Evolutionary conservation across 2,888 invertebrate genomes (phyloP).

Genomic region (Anodontia alba): DNA sequence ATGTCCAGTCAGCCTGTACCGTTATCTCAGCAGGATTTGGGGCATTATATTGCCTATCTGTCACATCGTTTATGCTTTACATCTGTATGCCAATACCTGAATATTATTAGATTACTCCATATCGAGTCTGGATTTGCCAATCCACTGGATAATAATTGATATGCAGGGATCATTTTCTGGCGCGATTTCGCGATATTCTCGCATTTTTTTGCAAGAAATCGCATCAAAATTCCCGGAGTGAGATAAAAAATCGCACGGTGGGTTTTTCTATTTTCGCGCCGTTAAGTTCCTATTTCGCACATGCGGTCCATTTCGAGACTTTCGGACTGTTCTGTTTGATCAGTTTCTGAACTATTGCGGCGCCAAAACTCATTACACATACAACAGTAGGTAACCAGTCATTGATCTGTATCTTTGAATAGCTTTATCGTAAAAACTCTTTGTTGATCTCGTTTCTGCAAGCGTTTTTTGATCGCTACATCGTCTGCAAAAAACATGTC

Average conservation of each 20-base stretch:
- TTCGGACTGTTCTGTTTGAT: neutral
- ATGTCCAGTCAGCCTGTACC: too few species aligned
- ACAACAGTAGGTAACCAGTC: neutral
- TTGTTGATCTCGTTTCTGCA: neutral
- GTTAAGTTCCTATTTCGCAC: neutral
- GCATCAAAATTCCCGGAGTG: neutral
- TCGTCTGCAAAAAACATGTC: neutral
- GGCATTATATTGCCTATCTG: too few species aligned
- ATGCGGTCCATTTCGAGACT: neutral
- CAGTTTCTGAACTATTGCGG: neutral
- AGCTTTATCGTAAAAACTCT: neutral
- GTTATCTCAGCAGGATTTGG: too few species aligned
- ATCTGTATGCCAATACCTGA: too few species aligned
- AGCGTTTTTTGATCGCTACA: neutral
- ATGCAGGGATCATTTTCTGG: neutral
- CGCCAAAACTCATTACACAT: neutral
- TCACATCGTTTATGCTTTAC: too few species aligned
- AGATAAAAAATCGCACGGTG: slow-evolving; percentile 4
- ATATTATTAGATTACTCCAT: too few species aligned
- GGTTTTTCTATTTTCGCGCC: neutral
- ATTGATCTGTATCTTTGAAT: neutral
- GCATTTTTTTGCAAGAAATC: neutral
- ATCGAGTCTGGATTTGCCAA: too few species aligned
- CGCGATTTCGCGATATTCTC: neutral
- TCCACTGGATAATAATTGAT: too few species aligned